Evolutionary conservation across 2,797 vertebrate species (phyloP).

Genomic region (Micropoecilia bifurca): DNA sequence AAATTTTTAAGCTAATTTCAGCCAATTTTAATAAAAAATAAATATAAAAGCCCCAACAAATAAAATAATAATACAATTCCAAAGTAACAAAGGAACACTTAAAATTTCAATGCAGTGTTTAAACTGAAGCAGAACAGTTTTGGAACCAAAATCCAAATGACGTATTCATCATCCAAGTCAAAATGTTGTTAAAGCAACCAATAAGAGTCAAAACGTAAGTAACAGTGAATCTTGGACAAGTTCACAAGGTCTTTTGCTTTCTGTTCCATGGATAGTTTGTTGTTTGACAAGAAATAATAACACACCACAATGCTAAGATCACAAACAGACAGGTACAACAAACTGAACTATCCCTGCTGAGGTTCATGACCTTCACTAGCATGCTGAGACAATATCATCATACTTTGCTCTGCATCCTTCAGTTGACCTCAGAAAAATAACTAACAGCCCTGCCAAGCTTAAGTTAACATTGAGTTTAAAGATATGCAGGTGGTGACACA

Average conservation of each 20-base stretch:
- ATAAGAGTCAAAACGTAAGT: not conserved
- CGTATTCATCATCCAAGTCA: not conserved
- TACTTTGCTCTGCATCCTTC: constrained; percentile 50
- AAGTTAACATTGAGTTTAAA: constrained; percentile 27
- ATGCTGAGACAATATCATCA: constrained; percentile 55
- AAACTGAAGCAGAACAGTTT: not conserved
- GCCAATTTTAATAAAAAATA: not conserved
- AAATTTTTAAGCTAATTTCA: not conserved
- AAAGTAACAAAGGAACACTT: not conserved
- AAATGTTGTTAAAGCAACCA: not conserved
- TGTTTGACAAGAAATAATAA: constrained; percentile 51
- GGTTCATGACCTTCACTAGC: constrained; percentile 61
- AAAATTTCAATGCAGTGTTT: not conserved
- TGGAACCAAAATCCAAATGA: not conserved
- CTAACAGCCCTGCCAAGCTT: constrained; percentile 43
- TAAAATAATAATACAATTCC: not conserved
- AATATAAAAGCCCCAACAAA: not conserved
- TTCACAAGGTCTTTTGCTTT: constrained; percentile 49
- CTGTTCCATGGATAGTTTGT: constrained; percentile 4
- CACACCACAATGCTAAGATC: constrained; percentile 21
- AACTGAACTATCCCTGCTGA: constrained; percentile 22
- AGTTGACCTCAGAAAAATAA: constrained; percentile 45
- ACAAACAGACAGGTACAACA: constrained; percentile 46
- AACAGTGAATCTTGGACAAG: constrained; percentile 14
- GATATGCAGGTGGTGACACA: constrained; percentile 52